phyloP scores from a whole-genome alignment of 1,140 invertebrate genomes.

The Telenomus remus region DNA sequence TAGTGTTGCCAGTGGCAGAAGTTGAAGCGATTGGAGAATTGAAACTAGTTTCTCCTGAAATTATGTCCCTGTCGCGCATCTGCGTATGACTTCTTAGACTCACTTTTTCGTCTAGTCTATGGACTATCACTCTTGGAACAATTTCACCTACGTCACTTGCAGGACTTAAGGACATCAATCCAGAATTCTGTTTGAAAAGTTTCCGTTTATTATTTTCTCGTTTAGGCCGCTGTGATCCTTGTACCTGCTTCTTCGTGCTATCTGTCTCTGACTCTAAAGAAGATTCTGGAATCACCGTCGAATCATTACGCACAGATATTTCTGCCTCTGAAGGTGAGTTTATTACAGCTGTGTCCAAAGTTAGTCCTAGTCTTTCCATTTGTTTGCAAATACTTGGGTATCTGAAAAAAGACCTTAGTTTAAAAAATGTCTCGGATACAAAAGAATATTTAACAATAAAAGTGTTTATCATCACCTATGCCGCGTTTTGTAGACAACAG shows the following conservation, averaged over 20 bases:
- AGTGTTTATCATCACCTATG: slow-evolving; percentile 16
- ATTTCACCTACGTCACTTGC: slow-evolving; percentile 9
- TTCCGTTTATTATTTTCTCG: slow-evolving; percentile 40
- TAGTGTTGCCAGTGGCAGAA: neutral
- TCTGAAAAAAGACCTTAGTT: slow-evolving; percentile 29
- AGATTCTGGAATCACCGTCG: slow-evolving; percentile 52
- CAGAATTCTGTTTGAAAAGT: slow-evolving; percentile 59
- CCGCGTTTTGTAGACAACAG: slow-evolving; percentile 21
- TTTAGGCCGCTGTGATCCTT: neutral
- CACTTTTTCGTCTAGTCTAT: slow-evolving; percentile 9
- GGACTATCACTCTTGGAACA: neutral
- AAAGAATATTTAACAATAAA: too few species aligned
- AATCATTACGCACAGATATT: slow-evolving; percentile 10
- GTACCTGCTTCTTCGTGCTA: slow-evolving; percentile 17
- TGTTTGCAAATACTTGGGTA: slow-evolving; percentile 38
- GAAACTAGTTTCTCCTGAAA: slow-evolving; percentile 17
- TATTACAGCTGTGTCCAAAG: slow-evolving; percentile 30
- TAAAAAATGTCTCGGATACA: neutral
- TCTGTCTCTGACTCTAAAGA: slow-evolving; percentile 35
- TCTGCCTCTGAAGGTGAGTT: slow-evolving; percentile 55
- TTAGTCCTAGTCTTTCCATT: slow-evolving; percentile 28
- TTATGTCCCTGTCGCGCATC: slow-evolving; percentile 12
- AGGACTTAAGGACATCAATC: slow-evolving; percentile 61
- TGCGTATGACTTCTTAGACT: neutral
- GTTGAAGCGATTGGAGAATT: neutral